Evolutionary conservation across 1,140 invertebrate genomes (phyloP), one percentile per base, ranked within the genome.

Genomic region (Centruroides sculpturatus): DNA sequence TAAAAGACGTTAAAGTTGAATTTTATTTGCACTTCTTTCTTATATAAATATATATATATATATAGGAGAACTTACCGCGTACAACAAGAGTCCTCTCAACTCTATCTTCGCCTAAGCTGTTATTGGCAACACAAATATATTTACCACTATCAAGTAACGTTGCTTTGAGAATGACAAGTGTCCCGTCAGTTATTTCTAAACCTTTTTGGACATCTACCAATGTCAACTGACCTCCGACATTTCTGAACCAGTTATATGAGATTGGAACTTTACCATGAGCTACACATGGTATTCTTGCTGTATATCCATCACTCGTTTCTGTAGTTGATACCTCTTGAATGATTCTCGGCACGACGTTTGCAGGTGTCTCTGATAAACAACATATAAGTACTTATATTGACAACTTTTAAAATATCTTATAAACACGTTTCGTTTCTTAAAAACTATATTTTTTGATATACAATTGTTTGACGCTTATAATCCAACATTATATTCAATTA

Each of bases 71-170:
- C 61, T 66, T 59, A 69, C 68, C 66, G 59, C 63, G 64, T 47
- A 69, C 67, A 12, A 63, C 60, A 10, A 69, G 59, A 35, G 57
- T 47, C 57, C 59, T 66, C 51, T 69, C 68, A 49, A 60, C 60
- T 53, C 68, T 65, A n/a, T 66, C 63, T 47, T 68, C 59, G 11
- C 66, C 66, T 48, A 61, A 60, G 34, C 64, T 66, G 52, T 68
- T 69, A 58, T 69, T 69, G 48, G 68, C 66, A n/a, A 69, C 63
- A 60, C 67, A 68, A 23, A 65, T 60, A 55, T 68, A 64, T 50
- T 64, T 66, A 7, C 67, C 66, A 23, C 48, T 65, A 47, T 68
- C 67, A 3, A 53, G 48, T 12, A 56, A 41, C 3, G 59, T 54
- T 13, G 62, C 66, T 36, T 64, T 59, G 46, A 59, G 62, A 35